Evolutionary conservation across 2,113 vertebrate species (phyloP).

Genomic region (Poeciliopsis occidentalis): DNA sequence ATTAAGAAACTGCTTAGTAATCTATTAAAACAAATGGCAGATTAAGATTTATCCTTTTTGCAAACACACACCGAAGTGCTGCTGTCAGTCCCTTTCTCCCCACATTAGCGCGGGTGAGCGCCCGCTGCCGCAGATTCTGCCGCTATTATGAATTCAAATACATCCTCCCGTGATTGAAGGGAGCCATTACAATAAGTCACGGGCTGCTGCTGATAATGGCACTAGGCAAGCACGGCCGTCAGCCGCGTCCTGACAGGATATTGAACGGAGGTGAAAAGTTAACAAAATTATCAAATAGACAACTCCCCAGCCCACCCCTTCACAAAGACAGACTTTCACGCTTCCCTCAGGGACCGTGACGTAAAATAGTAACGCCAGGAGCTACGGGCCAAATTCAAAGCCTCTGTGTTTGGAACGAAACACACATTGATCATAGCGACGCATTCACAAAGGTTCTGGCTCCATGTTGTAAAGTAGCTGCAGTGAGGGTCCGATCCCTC

Average conservation of each 20-base stretch:
- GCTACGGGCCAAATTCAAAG: background rate
- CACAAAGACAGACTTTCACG: background rate
- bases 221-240: slow-evolving; percentile 54
- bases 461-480: background rate
- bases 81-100: slow-evolving; percentile 22
- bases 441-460: background rate
- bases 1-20: background rate
- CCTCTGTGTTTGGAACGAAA: background rate
- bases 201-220: slow-evolving; percentile 71
- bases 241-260: slow-evolving; percentile 62
- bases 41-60: background rate
- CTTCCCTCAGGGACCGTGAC: slow-evolving; percentile 28
- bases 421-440: background rate
- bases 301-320: no score
- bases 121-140: slow-evolving; percentile 66
- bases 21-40: background rate
- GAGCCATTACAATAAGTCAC: slow-evolving; percentile 76
- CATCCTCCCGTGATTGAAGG: slow-evolving; percentile 76
- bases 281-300: slow-evolving; percentile 72
- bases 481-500: slow-evolving; percentile 14
- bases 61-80: background rate
- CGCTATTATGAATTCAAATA: slow-evolving; percentile 74
- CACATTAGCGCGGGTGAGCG: slow-evolving; percentile 65
- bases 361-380: slow-evolving; percentile 27
- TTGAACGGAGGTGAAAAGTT: slow-evolving; percentile 74